Evolutionary conservation across 2,888 invertebrate genomes (phyloP).

Genomic region (Parelbella ahira): DNA sequence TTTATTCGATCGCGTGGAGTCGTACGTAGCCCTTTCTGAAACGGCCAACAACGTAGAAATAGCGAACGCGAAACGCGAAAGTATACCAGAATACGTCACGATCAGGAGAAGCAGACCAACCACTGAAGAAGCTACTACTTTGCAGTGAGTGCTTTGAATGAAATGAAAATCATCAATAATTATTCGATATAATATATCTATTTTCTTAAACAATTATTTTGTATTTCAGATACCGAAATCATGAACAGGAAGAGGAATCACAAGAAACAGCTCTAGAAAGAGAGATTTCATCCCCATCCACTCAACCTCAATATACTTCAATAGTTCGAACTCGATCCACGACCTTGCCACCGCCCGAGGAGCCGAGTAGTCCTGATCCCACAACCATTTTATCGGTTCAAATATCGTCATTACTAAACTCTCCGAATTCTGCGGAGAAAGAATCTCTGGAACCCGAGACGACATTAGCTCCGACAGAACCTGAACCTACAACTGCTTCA

Average conservation of each 20-base stretch:
- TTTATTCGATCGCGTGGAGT: constrained; percentile 61
- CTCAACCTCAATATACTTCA: constrained; percentile 66
- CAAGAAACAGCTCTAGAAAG: constrained; percentile 62
- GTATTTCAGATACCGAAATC: constrained; percentile 49
- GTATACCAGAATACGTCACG: constrained; percentile 83
- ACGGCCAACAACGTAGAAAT: constrained; percentile 49
- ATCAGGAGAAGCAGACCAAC: constrained; percentile 82
- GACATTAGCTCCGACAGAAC: constrained; percentile 39
- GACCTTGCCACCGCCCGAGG: constrained; percentile 43
- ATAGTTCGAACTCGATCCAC: constrained; percentile 61
- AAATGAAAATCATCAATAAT: too few species aligned
- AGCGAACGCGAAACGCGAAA: constrained; percentile 51
- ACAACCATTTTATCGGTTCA: constrained; percentile 69
- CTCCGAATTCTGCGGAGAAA: constrained; percentile 44
- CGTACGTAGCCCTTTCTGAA: constrained; percentile 52
- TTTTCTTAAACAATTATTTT: background rate
- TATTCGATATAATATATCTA: too few species aligned
- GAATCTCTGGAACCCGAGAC: constrained; percentile 43
- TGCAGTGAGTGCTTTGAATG: constrained; percentile 56
- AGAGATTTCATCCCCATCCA: constrained; percentile 58
- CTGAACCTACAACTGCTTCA: constrained; percentile 44
- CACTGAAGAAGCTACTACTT: constrained; percentile 69
- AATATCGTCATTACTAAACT: constrained; percentile 68
- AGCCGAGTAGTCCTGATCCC: constrained; percentile 49
- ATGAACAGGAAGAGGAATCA: constrained; percentile 51